Evolutionary conservation across 2,888 invertebrate genomes (phyloP), one percentile per base, ranked within the genome.

Genomic region (Biston betularia): DNA sequence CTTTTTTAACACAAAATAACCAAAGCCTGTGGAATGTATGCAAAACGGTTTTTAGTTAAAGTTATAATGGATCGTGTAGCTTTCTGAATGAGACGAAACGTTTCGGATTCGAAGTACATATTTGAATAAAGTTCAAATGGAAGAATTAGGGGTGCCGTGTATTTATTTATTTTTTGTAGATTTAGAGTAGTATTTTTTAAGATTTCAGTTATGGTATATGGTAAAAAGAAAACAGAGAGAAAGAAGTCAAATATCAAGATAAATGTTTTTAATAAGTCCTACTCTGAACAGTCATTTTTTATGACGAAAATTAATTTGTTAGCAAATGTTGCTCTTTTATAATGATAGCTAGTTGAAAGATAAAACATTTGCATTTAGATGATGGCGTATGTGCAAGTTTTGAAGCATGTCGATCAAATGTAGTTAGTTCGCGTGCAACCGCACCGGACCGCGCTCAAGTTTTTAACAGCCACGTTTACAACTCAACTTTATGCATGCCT

Each of bases 401-500:
- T 12, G 0, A 69, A 66, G 78, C 71, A 75, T 75, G 77, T 83
- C 80, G 80, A 83, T 82, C 79, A 80, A 73, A 73, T 12, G 79
- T 80, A 80, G 85, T 83, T 84, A 84, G 84, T 77, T 88, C 74
- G 87, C 88, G 86, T 87, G 89, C 79, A 79, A 45, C 63, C 77
- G 79, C 77, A 71, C 76, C 76, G 78, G 79, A 81, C 79, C 76
- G 74, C 63, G 83, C 79, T 79, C 77, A 88, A 88, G 75, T 88
- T 87, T 87, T 84, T 86, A 87, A 89, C 87, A 82, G 82, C 82
- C 74, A 73, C 77, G 79, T 82, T 24, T 84, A 86, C 86, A 86
- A 84, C 85, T 86, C 80, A 84, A 87, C 84, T 82, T 80, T 81
- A 75, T 82, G 84, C 79, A 81, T 81, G 78, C 73, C 65, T 75